Conservation (phyloP, 2,888 invertebrate species). For the Tineola bisselliella region DNA sequence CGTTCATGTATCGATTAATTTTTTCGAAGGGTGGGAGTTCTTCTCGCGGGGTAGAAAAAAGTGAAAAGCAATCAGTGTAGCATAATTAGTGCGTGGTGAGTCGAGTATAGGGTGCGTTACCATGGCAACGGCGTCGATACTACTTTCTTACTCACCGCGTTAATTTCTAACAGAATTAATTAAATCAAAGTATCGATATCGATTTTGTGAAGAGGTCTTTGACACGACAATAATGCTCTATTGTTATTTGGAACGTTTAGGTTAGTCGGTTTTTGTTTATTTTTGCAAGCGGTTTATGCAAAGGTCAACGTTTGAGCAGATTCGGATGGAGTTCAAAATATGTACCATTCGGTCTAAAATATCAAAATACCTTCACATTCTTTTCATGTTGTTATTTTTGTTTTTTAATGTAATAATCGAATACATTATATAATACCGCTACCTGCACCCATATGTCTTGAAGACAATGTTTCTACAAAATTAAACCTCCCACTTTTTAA, state of each 20-base stretch:
- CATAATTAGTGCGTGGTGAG: conserved; percentile 64
- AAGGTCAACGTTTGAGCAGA: no score
- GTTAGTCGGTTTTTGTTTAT: not conserved
- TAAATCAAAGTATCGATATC: conserved; percentile 45
- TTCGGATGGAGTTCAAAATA: no score
- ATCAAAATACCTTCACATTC: not conserved
- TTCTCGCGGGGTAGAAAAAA: conserved; percentile 61
- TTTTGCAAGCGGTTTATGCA: not conserved
- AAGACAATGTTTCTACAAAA: conserved; percentile 39
- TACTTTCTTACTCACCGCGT: conserved; percentile 57
- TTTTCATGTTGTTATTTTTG: not conserved
- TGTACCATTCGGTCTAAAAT: no score
- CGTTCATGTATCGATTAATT: not conserved
- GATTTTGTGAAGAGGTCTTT: not conserved
- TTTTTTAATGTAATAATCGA: not conserved
- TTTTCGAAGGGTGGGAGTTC: conserved; percentile 47
- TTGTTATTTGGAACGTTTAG: not conserved
- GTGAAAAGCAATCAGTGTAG: conserved; percentile 68
- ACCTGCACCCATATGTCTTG: conserved; percentile 11
- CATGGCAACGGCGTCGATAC: conserved; percentile 58
- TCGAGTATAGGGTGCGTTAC: conserved; percentile 61
- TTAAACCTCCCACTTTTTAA: conserved; percentile 50
- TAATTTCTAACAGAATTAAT: conserved; percentile 64
- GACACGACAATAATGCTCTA: not conserved
- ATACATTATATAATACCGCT: not conserved